Conservation (phyloP, 2,888 invertebrate genomes). For the Orchesella flavescens region DNA sequence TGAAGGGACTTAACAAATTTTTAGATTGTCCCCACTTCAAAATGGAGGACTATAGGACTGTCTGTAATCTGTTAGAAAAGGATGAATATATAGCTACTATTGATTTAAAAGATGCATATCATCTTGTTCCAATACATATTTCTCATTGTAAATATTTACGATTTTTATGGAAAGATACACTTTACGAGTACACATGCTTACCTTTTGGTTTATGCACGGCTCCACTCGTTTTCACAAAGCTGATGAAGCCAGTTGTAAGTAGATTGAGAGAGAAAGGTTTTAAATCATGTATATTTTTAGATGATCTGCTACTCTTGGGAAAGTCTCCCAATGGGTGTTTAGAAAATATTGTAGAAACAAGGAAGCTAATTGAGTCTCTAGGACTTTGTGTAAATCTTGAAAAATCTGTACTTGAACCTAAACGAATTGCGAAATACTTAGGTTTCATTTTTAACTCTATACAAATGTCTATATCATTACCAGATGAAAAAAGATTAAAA, state of each 20-base stretch:
- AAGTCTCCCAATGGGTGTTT: background rate
- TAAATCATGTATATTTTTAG: background rate
- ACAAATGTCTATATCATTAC: background rate
- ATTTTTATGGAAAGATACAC: slow-evolving; percentile 17
- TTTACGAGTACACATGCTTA: slow-evolving; percentile 28
- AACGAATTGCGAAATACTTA: too few species aligned
- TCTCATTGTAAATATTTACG: background rate
- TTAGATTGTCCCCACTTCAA: too few species aligned
- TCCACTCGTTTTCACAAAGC: slow-evolving; percentile 22
- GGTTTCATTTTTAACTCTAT: too few species aligned
- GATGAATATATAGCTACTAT: slow-evolving; percentile 14
- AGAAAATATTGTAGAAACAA: background rate
- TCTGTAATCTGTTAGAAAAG: slow-evolving; percentile 4
- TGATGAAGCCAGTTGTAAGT: slow-evolving; percentile 12
- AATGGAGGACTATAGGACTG: slow-evolving; percentile 29
- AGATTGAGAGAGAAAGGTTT: background rate
- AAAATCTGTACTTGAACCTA: slow-evolving; percentile 23
- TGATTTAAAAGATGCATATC: too few species aligned
- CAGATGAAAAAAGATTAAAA: background rate
- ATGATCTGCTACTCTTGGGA: slow-evolving; percentile 16
- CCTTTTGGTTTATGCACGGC: too few species aligned
- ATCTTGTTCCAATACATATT: background rate
- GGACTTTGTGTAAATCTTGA: background rate
- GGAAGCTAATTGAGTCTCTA: background rate
- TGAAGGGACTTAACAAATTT: slow-evolving; percentile 33